Percentiles rank a stretch among this genome's conserved stretches.
These are phyloP conservation scores for Andrena haemorrhoa DNA, from an alignment of 2,888 invertebrate genomes.

Conservation along the genomic window DNA sequence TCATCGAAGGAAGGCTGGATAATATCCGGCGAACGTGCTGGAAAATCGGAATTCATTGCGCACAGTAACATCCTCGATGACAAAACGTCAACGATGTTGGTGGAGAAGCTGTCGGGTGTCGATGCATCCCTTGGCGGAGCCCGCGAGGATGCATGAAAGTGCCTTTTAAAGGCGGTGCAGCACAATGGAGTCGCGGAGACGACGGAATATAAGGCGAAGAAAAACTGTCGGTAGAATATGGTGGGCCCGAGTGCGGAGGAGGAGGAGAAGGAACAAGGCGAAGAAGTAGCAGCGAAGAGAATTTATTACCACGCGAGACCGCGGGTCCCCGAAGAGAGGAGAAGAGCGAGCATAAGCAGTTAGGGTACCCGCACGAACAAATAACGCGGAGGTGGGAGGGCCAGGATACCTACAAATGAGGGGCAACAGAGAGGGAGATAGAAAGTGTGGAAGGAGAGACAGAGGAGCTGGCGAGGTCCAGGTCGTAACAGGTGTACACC, in stretches of 20 bases:
- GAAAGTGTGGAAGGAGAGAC: slow-evolving; percentile 52
- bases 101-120: slow-evolving; percentile 42
- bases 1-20: background rate
- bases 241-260: slow-evolving; percentile 24
- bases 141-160: slow-evolving; percentile 33
- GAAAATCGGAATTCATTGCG: background rate
- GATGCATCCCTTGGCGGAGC: slow-evolving; percentile 15
- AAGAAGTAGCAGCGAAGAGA: slow-evolving; percentile 68
- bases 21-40: background rate
- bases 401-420: slow-evolving; percentile 72
- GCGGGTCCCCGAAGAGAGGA: slow-evolving; percentile 56
- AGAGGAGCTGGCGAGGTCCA: slow-evolving; percentile 40
- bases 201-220: slow-evolving; percentile 57
- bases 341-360: slow-evolving; percentile 61
- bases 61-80: background rate
- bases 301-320: slow-evolving; percentile 75
- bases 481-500: slow-evolving; percentile 71
- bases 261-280: slow-evolving; percentile 54
- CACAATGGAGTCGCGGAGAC: slow-evolving; percentile 60
- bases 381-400: slow-evolving; percentile 69
- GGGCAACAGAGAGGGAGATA: slow-evolving; percentile 52
- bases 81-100: slow-evolving; percentile 6
- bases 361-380: slow-evolving; percentile 69
- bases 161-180: slow-evolving; percentile 58
- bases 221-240: slow-evolving; percentile 58